These are phyloP conservation scores for Ditula angustiorana DNA, from an alignment of 2,888 invertebrate species.

Conservation along the genomic window DNA sequence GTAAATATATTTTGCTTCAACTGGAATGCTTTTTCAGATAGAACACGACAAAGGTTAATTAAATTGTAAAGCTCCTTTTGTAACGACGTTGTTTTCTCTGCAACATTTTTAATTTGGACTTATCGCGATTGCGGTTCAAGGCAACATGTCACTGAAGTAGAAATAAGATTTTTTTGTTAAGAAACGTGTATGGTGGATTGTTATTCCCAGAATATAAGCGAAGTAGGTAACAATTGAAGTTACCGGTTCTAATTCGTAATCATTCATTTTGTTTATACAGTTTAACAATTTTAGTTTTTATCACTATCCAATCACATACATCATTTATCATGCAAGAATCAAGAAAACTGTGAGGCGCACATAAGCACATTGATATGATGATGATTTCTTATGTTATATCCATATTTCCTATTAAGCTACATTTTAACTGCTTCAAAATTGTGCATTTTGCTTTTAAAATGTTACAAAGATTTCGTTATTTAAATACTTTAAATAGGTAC, in stretches of 20 bases:
- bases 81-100: no score
- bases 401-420: background rate
- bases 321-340: conserved; percentile 15
- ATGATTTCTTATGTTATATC: conserved; percentile 6
- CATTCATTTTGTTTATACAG: conserved; percentile 16
- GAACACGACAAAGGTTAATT: no score
- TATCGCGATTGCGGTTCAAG: no score
- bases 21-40: no score
- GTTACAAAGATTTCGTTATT: background rate
- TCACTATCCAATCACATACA: conserved; percentile 32
- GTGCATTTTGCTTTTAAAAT: conserved; percentile 1
- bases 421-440: conserved; percentile 1
- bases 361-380: conserved; percentile 20
- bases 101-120: no score
- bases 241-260: background rate
- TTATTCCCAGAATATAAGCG: no score
- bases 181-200: no score
- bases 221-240: no score
- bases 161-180: no score
- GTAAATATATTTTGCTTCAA: conserved; percentile 3
- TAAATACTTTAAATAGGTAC: conserved; percentile 12
- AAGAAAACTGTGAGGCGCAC: conserved; percentile 11
- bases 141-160: no score
- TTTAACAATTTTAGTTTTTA: conserved; percentile 1
- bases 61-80: no score